Base-by-base conservation (phyloP, 2,888 invertebrate genomes). In the Crepidodera aurea region DNA sequence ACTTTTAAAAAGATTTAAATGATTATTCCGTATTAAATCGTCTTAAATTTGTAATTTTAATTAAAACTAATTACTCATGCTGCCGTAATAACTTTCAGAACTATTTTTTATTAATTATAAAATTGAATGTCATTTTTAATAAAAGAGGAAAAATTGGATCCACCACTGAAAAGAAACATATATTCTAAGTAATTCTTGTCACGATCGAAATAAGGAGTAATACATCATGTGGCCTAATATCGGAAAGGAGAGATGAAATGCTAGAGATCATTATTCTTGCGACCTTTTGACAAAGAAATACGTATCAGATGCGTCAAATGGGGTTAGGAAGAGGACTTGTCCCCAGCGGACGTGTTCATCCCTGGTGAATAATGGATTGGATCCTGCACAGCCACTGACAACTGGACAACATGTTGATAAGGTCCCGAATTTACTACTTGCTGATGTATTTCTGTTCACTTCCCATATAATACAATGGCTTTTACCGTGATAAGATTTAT, bases 221-320 rank as follows among this genome's bases (percentile, higher is more conserved):
- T 71, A 71, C 68, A 71, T 71, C 69, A 69, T 66, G 67, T 62
- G 65, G 66, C 64, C 69, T 70, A 71, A 72, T 71, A 70, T 69
- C 65, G 64, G 64, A 64, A 66, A 71, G 63, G 57, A 53, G 67
- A 69, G 68, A 69, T 69, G 69, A 66, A 70, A 70, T 66, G 70
- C 66, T 67, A 55, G 61, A 68, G 72, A 73, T 73, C 73, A 74
- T 73, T 72, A 74, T 73, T 74, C 74, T 74, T 73, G 67, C 68
- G 70, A 70, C 71, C 69, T 72, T 71, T 71, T 70, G 71, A 73
- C 73, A 71, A 73, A 73, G 71, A 71, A 74, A 74, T 72, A 72
- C 71, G 73, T 72, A 75, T 73, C 73, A 70, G 72, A 71, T 71
- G 69, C 70, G 72, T 74, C 73, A 71, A 73, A 73, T 69, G 67